Base-by-base conservation (phyloP, 2,113 vertebrate species). In the Sciurus niger region DNA sequence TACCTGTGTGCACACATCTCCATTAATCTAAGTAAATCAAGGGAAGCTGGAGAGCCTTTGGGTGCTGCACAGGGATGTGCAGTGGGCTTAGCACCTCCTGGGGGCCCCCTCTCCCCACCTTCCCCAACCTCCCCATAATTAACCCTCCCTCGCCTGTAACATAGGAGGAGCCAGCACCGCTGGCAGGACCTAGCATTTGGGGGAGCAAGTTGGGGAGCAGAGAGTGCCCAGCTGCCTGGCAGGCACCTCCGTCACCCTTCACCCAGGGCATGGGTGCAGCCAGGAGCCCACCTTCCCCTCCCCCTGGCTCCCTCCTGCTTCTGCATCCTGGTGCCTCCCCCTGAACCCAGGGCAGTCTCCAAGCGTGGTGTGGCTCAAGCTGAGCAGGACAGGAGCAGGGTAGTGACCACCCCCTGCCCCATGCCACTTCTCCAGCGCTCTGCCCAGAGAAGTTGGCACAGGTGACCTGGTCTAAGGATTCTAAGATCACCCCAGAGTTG, bases 281-380 rank as follows among this genome's bases (percentile, higher is more conserved):
- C 28, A 2, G 76, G 14, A 40, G 53, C 37, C 40, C 2, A 30
- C 63, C 6, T 1, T 16, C 34, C 20, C 7, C 25, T 65, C 72
- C 6, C 3, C 34, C 34, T 14, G 9, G 0, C 25, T 28, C 18
- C 12, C 7, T 8, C 1, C 2, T 20, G n/a, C 11, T 98, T 98
- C 97, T 95, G 97, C 98, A 98, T 99, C 98, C 98, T 99, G 98
- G 97, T 98, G 98, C 98, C 98, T 98, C 99, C 98, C 97, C 98
- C 58, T 1, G 98, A 98, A 24, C 91, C 98, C 98, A 95, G 96
- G 97, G 97, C 60, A 28, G 60, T 9, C 60, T 63, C 60, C 60
- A 63, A 63, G 24, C 9, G 24, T 63, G 60, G 24, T 63, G 58
- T 25, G 58, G 58, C 24, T 25, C 22, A 60, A 60, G 58, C 24